Evolutionary conservation across 1,140 invertebrate genomes (phyloP), one percentile per base, ranked within the genome.

Genomic region (Leptinotarsa undecemlineata): DNA sequence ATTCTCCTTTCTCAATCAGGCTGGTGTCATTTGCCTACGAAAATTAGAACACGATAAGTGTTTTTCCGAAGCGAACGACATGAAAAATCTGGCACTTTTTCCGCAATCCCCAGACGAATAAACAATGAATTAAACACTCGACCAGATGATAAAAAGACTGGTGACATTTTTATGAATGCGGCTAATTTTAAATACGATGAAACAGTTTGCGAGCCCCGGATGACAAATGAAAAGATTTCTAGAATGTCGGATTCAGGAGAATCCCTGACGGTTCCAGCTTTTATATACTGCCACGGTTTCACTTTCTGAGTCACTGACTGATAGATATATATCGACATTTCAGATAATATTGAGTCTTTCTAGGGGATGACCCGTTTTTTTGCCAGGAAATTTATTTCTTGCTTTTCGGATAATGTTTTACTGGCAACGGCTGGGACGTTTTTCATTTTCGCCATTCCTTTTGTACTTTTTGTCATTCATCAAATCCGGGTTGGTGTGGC

Each of bases 71-170:
- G n/a, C n/a, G 13, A 57, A 57, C 51, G 51, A n/a, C n/a, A 3
- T 57, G 51, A 57, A 57, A 57, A 57, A 57, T 57, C 51, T 57
- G 51, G 51, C 51, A 57, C 51, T 57, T 57, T 57, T 57, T 57
- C 51, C 51, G 51, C 51, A 57, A 57, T 57, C 51, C 51, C 51
- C 51, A 57, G 51, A 57, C 51, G 51, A 57, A 57, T 57, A 57
- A 57, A 57, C 51, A 57, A 57, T 57, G 51, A 57, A 57, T 57
- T 57, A 57, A 57, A 57, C 51, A 57, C 51, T 57, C 51, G 15
- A 57, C 51, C n/a, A 19, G n/a, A 57, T 57, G 51, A 57, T 57
- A 19, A 57, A 57, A 19, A 57, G 51, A 57, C 15, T 57, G 14
- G 15, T 57, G 51, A 57, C 51, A 57, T 57, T 57, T 57, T 57